Evolutionary conservation across 2,797 vertebrate genomes (phyloP), one percentile per base, ranked within the genome.

Genomic region (Echiichthys vipera): DNA sequence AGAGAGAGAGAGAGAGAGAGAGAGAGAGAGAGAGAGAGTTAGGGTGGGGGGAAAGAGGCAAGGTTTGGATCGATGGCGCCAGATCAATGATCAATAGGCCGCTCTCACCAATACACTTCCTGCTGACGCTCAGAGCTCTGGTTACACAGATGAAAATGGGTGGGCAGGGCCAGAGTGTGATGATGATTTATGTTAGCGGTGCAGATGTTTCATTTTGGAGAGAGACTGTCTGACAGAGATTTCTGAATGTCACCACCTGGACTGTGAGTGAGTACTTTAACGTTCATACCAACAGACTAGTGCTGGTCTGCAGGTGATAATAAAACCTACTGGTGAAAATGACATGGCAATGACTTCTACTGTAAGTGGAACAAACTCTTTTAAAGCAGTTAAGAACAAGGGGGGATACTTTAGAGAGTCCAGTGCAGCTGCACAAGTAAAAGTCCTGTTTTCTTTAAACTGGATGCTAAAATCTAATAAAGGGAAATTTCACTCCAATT

Each of bases 61-160:
- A 36, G 71, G 78, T 71, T 85, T 46, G 66, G 81, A 90, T 93
- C 92, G 69, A 91, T 92, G 88, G 89, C 72, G 83, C 82, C 85
- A 85, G 86, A 92, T 93, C 91, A 89, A 91, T 91, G 89, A 92
- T 92, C 92, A 92, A 94, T 92, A 92, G 84, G 84, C 89, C 83
- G 73, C 84, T 88, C 89, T 85, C 87, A 91, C 90, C 76, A 84
- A 89, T 78, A 91, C 88, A 91, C 89, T 90, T 90, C 86, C 88
- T 92, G 88, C 89, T 92, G 89, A 92, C 66, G 43, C 84, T 76
- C 74, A 3, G 71, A 69, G 88, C 87, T 92, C 89, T 40, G 78
- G 91, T 92, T 91, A 87, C 89, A 91, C 80, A 90, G 89, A 92
- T 92, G 86, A 91, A 91, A 91, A 89, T 87, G 85, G 80, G 84